Percentiles rank a stretch among this genome's conserved stretches.
phyloP scores from a whole-genome alignment of 2,888 invertebrate species.

The Phymatocera aterrima region DNA sequence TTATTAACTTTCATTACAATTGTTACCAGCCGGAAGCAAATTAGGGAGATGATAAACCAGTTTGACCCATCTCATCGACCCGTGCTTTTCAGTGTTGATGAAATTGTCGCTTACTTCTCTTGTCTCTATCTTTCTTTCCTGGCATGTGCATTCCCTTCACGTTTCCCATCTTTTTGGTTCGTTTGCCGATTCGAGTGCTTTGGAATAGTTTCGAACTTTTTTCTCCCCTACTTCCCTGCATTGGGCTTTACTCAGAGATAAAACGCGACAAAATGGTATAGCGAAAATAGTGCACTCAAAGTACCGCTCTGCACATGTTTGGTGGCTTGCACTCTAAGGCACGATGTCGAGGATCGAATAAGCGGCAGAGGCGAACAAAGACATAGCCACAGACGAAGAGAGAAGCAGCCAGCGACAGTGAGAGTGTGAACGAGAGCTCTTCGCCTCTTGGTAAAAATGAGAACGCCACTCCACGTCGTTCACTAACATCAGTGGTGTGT shows the following conservation, averaged over 20 bases:
- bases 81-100: neutral
- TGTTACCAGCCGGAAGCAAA: constrained; percentile 37
- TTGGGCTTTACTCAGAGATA: neutral
- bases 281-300: constrained; percentile 35
- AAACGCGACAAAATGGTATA: neutral
- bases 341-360: constrained; percentile 23
- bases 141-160: neutral
- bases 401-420: neutral
- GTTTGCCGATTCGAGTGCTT: constrained; percentile 24
- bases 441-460: constrained; percentile 19
- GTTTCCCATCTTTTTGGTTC: constrained; percentile 12
- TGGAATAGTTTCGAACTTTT: constrained; percentile 4
- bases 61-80: neutral
- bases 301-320: constrained; percentile 11
- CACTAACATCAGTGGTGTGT: neutral
- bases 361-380: constrained; percentile 6
- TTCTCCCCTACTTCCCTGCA: neutral
- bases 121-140: neutral
- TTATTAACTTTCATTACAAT: constrained; percentile 44
- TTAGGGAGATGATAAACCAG: constrained; percentile 28
- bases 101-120: neutral
- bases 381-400: neutral
- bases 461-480: constrained; percentile 30
- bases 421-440: constrained; percentile 3
- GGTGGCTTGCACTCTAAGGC: constrained; percentile 11